These are phyloP conservation scores for Drosophila nr. perissopoda DNA, from an alignment of 2,888 invertebrate genomes.

Conservation along the genomic window DNA sequence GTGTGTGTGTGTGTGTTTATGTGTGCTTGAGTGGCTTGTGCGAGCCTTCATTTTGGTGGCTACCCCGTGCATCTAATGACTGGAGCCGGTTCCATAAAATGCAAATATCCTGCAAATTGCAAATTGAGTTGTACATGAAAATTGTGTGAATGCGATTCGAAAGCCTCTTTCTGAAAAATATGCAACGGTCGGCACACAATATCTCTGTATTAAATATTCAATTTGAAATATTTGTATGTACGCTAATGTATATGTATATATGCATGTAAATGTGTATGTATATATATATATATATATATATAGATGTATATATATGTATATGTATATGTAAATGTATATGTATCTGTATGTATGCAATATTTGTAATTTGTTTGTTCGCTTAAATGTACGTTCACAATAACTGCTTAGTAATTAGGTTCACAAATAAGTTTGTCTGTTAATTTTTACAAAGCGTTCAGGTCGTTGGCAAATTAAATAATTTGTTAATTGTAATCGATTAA, in stretches of 20 bases:
- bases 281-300: slow-evolving; percentile 14
- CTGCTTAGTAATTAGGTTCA: slow-evolving; percentile 71
- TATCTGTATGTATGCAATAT: slow-evolving; percentile 47
- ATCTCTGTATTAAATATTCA: slow-evolving; percentile 27
- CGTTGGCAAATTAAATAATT: slow-evolving; percentile 63
- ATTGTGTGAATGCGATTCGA: slow-evolving; percentile 32
- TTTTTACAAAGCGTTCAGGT: slow-evolving; percentile 74
- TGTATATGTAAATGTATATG: slow-evolving; percentile 25
- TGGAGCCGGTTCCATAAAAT: slow-evolving; percentile 28
- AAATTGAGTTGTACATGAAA: slow-evolving; percentile 13
- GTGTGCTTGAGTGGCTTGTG: slow-evolving; percentile 7
- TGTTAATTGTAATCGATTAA: slow-evolving; percentile 20
- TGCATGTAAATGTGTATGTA: slow-evolving; percentile 34
- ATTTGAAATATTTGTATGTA: slow-evolving; percentile 47
- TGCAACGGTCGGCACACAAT: slow-evolving; percentile 35
- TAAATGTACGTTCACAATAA: slow-evolving; percentile 75
- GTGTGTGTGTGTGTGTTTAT: slow-evolving; percentile 17
- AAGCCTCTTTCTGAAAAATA: slow-evolving; percentile 39
- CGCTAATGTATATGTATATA: slow-evolving; percentile 56
- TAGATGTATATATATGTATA: slow-evolving; percentile 52
- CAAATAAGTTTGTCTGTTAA: slow-evolving; percentile 52
- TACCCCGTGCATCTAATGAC: slow-evolving; percentile 42
- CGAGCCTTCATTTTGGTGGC: slow-evolving; percentile 16
- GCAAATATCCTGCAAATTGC: slow-evolving; percentile 31
- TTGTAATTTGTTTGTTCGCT: slow-evolving; percentile 63